phyloP scores from a whole-genome alignment of 1,140 invertebrate genomes.

The Samia ricini region DNA sequence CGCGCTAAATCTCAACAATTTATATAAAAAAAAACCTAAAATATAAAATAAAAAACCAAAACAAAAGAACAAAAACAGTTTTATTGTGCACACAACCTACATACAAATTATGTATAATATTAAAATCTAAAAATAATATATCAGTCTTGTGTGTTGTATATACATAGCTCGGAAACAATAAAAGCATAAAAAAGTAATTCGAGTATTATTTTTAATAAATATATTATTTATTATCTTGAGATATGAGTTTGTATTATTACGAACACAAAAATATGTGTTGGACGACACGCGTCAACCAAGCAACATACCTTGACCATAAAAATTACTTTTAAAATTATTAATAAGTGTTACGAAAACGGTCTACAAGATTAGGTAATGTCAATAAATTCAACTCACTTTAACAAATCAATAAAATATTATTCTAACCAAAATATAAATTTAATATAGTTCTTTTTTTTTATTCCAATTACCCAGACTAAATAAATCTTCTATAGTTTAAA shows the following conservation, averaged over 20 bases:
- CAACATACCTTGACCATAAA: slow-evolving; percentile 53
- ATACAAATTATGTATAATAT: slow-evolving; percentile 64
- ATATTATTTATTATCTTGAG: slow-evolving; percentile 22
- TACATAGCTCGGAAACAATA: slow-evolving; percentile 62
- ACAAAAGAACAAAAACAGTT: slow-evolving; percentile 65
- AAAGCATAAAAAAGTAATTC: slow-evolving; percentile 67
- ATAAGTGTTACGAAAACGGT: too few species aligned
- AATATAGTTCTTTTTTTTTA: too few species aligned
- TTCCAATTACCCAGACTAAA: too few species aligned
- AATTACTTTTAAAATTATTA: too few species aligned
- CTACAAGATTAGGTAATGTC: too few species aligned
- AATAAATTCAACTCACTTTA: too few species aligned
- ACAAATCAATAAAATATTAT: too few species aligned
- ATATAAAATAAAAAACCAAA: slow-evolving; percentile 33
- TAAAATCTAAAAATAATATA: slow-evolving; percentile 41
- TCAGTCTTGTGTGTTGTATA: slow-evolving; percentile 77
- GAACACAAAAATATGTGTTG: slow-evolving; percentile 24
- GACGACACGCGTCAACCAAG: slow-evolving; percentile 29
- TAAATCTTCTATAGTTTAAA: too few species aligned
- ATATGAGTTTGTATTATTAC: slow-evolving; percentile 22
- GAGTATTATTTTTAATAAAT: slow-evolving; percentile 35
- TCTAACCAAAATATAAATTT: too few species aligned
- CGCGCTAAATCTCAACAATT: not conserved
- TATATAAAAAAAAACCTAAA: not conserved
- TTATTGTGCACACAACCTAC: slow-evolving; percentile 74